Conservation (phyloP, 1,140 invertebrate species). For the Belonocnema kinseyi region DNA sequence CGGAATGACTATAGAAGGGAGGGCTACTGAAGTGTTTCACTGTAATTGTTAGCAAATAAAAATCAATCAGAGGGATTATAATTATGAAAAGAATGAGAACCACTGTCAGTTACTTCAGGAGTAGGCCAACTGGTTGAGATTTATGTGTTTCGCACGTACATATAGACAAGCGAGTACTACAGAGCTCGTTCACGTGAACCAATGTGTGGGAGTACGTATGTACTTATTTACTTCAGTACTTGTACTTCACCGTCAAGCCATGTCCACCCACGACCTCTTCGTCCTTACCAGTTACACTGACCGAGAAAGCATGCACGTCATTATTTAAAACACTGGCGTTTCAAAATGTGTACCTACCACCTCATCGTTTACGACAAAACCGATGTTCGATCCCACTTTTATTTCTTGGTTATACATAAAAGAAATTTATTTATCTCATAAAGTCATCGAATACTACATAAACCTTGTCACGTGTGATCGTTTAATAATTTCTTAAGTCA, state of each 20-base stretch:
- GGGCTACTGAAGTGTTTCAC: no score
- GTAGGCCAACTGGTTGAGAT: slow-evolving; percentile 53
- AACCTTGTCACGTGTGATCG: background rate
- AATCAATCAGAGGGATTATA: no score
- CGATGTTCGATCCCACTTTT: background rate
- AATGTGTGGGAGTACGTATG: slow-evolving; percentile 32
- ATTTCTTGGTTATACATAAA: slow-evolving; percentile 4
- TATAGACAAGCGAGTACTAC: slow-evolving; percentile 34
- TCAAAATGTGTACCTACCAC: slow-evolving; percentile 36
- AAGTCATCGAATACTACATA: background rate
- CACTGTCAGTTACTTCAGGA: slow-evolving; percentile 39
- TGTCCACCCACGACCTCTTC: slow-evolving; percentile 36
- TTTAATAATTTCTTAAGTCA: background rate
- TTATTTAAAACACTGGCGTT: slow-evolving; percentile 40
- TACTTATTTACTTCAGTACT: slow-evolving; percentile 21
- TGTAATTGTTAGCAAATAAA: no score
- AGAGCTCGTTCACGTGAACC: slow-evolving; percentile 12
- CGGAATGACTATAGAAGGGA: no score
- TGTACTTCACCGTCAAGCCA: background rate
- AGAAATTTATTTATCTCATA: background rate
- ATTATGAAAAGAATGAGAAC: slow-evolving; percentile 22
- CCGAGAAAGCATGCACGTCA: slow-evolving; percentile 36
- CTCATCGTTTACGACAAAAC: background rate
- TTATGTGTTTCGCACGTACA: slow-evolving; percentile 47
- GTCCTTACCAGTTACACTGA: slow-evolving; percentile 12